Base-by-base conservation (phyloP, 2,113 vertebrate genomes). In the Protomyctophum bolini region DNA sequence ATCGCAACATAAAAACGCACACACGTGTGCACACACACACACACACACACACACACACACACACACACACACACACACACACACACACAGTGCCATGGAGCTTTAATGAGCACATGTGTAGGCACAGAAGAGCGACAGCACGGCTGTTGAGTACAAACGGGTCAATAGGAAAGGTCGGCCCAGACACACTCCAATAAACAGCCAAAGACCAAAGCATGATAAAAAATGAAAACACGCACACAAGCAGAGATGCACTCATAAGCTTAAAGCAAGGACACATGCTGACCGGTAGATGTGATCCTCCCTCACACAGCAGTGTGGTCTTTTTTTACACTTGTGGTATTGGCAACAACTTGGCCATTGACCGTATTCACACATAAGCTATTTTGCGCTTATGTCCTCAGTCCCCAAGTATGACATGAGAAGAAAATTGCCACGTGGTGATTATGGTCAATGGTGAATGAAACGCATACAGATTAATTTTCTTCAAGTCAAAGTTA, bases 91-190 rank as follows among this genome's bases (percentile, higher is more conserved):
- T 46, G 28, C 79, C 71, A 67, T 82, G 77, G 82, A 83, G 83
- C 76, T 86, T 85, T 80, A 86, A 63, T 70, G 68, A 66, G 52
- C 66, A 52, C 68, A 51, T 29, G 80, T 77, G 63, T 57, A 68
- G 83, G 79, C 80, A 78, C 75, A 69, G 76, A 68, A 75, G 65
- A 68, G 72, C 83, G 66, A n/a, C 76, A 61, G 70, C 63, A 51
- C 61, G 65, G 70, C 67, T 86, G 76, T 75, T 83, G 77, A 86
- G 83, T 86, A 87, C 80, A 83, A 68, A 86, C 66, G 65, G 73
- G 75, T 86, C 73, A 84, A 66, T 80, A 70, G 79, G 75, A 70
- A 77, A 84, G 57, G 72, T 54, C 61, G 64, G 70, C 52, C 57
- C 52, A 52, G 73, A 76, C 54, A 66, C 69, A 68, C 28, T 68